Base-by-base conservation (phyloP, 2,888 invertebrate genomes). In the Coronaproctus castanopsis region DNA sequence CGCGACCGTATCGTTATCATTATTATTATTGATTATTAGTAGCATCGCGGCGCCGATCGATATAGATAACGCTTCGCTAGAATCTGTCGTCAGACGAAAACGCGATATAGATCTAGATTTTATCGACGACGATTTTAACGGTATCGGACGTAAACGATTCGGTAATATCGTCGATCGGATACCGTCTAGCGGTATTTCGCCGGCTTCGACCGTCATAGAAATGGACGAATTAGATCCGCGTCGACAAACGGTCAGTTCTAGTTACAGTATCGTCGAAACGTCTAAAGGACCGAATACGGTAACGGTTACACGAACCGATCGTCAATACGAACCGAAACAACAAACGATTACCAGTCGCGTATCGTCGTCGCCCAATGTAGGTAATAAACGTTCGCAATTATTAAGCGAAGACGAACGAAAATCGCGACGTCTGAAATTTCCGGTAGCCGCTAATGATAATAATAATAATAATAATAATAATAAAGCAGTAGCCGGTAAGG, bases 211-310 rank as follows among this genome's bases (percentile, higher is more conserved):
- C 52, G 58, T 58, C 2, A 58, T 58, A 20, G 53, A 53, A 19
- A 3, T 58, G 24, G 57, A 60, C 21, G 49, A 52, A 2, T 48
- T 61, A 55, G 61, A 61, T 55, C 61, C 61, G 18, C 55, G 61
- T 5, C 24, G 54, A 8, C 61, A 61, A 22, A n/a, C 58, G 0
- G 60, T 61, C n/a, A 61, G 62, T 18, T 61, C 61, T 19, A 62
- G 62, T 22, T 63, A 63, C 52, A 62, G 62, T 53, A 21, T 62
- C 19, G 57, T 63, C 24, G 61, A 63, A 14, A 63, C 62, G 3
- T 62, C 62, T 2, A 58, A 59, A n/a, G 21, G n/a, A 18, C 58
- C 54, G n/a, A 58, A 21, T 18, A 50, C 21, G 2, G 54, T 54
- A 1, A 24, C 3, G n/a, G 21, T 58, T 21, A 54, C 50, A 2